phyloP scores from a whole-genome alignment of 2,797 vertebrate species.

The Sebastes iracundus region DNA sequence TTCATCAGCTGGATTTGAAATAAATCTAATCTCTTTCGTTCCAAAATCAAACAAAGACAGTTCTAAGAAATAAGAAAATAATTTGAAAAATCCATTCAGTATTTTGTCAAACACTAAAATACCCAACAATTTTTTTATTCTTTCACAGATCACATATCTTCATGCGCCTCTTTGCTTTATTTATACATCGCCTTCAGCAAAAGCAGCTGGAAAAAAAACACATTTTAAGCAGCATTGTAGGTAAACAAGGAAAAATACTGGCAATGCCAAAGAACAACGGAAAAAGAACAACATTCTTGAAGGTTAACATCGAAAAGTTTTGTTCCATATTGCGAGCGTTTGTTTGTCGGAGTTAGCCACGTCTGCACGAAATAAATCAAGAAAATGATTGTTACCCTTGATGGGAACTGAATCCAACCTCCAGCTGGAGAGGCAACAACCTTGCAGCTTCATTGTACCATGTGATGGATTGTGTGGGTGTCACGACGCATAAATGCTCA shows the following conservation, averaged over 20 bases:
- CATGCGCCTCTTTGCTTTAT: constrained; percentile 28
- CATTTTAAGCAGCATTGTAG: background rate
- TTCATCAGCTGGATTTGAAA: background rate
- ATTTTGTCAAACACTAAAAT: constrained; percentile 27
- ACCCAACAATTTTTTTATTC: background rate
- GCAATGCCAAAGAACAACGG: background rate
- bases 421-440: constrained; percentile 29
- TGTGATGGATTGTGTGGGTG: constrained; percentile 30
- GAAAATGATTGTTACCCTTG: constrained; percentile 16
- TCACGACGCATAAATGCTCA: constrained; percentile 4
- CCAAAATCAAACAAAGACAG: constrained; percentile 9
- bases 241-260: constrained; percentile 15
- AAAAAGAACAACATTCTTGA: constrained; percentile 7
- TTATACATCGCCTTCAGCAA: constrained; percentile 30
- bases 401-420: constrained; percentile 32
- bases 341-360: constrained; percentile 26
- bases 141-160: constrained; percentile 16
- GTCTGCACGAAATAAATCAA: constrained; percentile 37
- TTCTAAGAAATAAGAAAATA: constrained; percentile 2
- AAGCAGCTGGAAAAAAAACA: constrained; percentile 1
- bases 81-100: constrained; percentile 8
- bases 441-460: constrained; percentile 18
- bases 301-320: constrained; percentile 30
- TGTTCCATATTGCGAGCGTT: background rate
- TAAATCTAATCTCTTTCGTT: background rate